A percentile compares a stretch with the other conserved stretches of the same genome.
Conservation (phyloP, 2,797 vertebrate genomes). For the Peromyscus melanophrys region DNA sequence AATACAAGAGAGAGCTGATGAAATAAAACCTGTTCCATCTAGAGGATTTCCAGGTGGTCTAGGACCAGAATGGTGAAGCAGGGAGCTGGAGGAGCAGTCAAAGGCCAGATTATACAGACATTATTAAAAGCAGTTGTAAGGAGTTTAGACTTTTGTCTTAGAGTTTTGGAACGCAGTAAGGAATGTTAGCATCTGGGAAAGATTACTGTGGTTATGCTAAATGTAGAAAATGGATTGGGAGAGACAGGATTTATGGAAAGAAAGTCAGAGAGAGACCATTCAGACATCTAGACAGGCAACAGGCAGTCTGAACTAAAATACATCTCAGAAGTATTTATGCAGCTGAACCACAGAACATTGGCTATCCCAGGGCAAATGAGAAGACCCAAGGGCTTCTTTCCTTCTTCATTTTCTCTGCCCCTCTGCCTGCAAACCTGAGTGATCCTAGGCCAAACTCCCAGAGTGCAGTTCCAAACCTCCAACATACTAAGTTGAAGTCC, state of each 20-base stretch:
- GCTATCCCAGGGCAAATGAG: constrained; percentile 1
- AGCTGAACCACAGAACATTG: constrained; percentile 6
- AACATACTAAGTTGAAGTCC: background rate
- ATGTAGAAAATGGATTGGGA: background rate
- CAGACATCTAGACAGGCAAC: background rate
- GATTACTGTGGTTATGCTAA: background rate
- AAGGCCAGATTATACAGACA: background rate
- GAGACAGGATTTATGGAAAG: constrained; percentile 41
- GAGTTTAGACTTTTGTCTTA: constrained; percentile 17
- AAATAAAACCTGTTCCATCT: background rate
- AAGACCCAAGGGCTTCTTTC: background rate
- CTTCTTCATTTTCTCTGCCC: background rate
- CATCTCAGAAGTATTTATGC: constrained; percentile 33
- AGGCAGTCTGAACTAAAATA: constrained; percentile 28
- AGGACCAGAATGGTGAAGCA: background rate
- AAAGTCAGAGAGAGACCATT: background rate
- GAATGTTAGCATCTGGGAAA: constrained; percentile 54
- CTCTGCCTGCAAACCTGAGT: background rate
- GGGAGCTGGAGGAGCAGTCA: background rate
- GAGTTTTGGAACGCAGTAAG: constrained; percentile 10
- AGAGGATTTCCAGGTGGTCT: background rate
- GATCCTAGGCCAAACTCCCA: background rate
- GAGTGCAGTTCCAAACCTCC: background rate
- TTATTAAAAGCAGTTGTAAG: background rate
- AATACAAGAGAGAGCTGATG: background rate